Base-by-base conservation (phyloP, 2,113 vertebrate genomes). In the Scomber scombrus region DNA sequence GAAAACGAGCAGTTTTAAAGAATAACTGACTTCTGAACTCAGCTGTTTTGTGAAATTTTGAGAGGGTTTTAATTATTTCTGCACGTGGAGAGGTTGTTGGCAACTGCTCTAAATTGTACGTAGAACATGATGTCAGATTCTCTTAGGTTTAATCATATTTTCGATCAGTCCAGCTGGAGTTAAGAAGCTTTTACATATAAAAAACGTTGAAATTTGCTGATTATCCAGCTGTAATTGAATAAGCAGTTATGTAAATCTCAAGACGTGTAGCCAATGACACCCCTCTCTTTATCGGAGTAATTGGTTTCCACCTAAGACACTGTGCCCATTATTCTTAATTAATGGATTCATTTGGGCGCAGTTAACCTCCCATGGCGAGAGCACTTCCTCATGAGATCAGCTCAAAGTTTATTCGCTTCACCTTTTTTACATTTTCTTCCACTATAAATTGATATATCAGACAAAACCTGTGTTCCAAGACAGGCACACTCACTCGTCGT, bases 301-400 rank as follows among this genome's bases (percentile, higher is more conserved):
- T 92, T 88, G 82, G 81, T 91, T 83, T 93, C 91, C 89, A 91
- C 87, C 75, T 78, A 71, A 85, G 81, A 92, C 93, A 91, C 91
- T 82, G 82, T 51, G 68, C 81, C 90, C 89, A 91, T 95, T 95
- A 94, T 93, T 88, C 82, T 81, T 92, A 93, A 91, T 94, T 91
- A 96, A 94, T 94, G 92, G 93, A 92, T 89, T 91, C 94, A 91
- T 94, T 95, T 85, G 78, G 84, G 80, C 51, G 76, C 90, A 75
- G 88, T 93, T 91, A 89, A 90, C 92, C 93, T 81, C 96, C 95
- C 52, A 61, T 0, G 26, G 94, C 31, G 94, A 88, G 82, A 54
- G 76, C 93, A 91, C 16, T 55, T 81, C 82, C 90, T 82, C 43
- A n/a, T 10, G 9, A 75, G 34, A 70, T 64, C 67, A 69, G 34